Percentiles rank a stretch among this genome's conserved stretches.
phyloP scores from a whole-genome alignment of 2,888 invertebrate species.

The Campoplex capitator region DNA sequence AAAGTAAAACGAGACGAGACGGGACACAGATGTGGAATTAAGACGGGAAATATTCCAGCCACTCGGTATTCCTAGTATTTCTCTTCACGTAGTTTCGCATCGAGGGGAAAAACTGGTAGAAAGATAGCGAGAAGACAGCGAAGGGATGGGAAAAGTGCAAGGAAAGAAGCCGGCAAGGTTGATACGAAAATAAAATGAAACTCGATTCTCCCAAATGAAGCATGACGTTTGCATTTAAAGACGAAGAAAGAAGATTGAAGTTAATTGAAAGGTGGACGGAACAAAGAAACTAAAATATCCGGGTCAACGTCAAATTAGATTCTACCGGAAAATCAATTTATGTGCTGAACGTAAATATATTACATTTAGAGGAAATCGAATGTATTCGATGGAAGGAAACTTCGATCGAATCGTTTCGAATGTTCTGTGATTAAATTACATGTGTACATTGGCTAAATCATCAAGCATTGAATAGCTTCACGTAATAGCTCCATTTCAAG shows the following conservation, averaged over 20 bases:
- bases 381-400: neutral
- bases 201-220: conserved; percentile 18
- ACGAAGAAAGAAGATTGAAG: neutral
- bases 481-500: neutral
- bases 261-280: conserved; percentile 4
- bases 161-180: neutral
- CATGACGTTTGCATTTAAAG: conserved; percentile 5
- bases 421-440: neutral
- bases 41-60: conserved; percentile 73
- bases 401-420: neutral
- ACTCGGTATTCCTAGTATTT: conserved; percentile 70
- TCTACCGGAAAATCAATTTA: neutral
- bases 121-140: conserved; percentile 25
- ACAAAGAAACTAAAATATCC: conserved; percentile 1
- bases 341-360: conserved; percentile 1
- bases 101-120: conserved; percentile 39
- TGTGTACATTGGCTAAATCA: neutral
- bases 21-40: conserved; percentile 72
- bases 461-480: neutral
- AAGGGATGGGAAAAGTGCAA: neutral
- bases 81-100: conserved; percentile 65
- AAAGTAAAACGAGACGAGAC: conserved; percentile 54
- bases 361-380: neutral
- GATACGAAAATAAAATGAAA: neutral
- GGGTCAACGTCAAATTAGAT: neutral